phyloP scores from a whole-genome alignment of 1,140 invertebrate species.

The Lysiphlebus fabarum region DNA sequence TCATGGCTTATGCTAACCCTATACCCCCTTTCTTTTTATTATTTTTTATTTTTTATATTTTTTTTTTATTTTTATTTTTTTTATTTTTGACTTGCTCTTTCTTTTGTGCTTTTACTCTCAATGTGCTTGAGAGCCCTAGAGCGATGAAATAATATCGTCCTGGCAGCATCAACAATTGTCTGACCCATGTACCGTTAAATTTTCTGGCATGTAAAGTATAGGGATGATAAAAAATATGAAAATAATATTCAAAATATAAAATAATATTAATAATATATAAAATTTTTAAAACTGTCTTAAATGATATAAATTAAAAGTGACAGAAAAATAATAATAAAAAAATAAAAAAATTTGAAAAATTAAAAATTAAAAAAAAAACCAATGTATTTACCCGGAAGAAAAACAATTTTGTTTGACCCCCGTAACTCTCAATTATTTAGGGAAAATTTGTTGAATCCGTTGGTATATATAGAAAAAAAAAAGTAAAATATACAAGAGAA shows the following conservation, averaged over 20 bases:
- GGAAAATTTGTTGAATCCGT: conserved; percentile 38
- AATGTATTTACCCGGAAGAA: conserved; percentile 20
- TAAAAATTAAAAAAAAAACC: conserved; percentile 10
- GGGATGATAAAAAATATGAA: not conserved
- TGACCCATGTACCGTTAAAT: conserved; percentile 37
- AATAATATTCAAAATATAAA: conserved; percentile 3
- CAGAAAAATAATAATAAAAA: not conserved
- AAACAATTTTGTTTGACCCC: conserved; percentile 3
- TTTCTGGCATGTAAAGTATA: conserved; percentile 12
- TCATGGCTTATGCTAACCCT: conserved; percentile 45
- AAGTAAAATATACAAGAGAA: not conserved
- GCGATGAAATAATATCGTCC: conserved; percentile 46
- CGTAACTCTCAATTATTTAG: conserved; percentile 39
- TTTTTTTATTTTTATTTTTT: conserved; percentile 5
- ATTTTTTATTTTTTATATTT: not conserved
- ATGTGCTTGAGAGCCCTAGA: conserved; percentile 13
- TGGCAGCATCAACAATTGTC: conserved; percentile 34
- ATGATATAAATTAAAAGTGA: not conserved
- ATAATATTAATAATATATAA: conserved; percentile 1
- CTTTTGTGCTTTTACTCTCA: not conserved
- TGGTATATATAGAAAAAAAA: conserved; percentile 1
- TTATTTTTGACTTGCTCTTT: not conserved
- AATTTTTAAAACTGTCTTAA: too few relatives aligned
- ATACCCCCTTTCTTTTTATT: conserved; percentile 17
- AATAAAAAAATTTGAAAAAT: conserved; percentile 1